phyloP scores from a whole-genome alignment of 2,113 vertebrate species.

The Psettodes erumei region DNA sequence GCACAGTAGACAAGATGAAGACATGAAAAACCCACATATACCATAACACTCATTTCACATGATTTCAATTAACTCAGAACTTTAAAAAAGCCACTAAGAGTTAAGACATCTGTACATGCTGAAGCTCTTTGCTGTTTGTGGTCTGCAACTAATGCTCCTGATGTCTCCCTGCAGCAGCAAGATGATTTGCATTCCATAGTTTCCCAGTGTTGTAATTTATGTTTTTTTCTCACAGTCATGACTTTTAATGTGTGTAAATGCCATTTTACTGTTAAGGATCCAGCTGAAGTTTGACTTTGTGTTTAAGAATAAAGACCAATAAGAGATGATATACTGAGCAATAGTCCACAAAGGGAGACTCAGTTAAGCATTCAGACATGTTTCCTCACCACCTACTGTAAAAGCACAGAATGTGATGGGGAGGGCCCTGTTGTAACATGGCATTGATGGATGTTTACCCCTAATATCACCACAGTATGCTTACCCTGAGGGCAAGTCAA shows the following conservation, averaged over 20 bases:
- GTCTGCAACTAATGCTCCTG: conserved; percentile 21
- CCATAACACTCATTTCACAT: background rate
- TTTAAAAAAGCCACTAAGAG: conserved; percentile 16
- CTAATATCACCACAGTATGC: conserved; percentile 31
- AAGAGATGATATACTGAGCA: conserved; percentile 1
- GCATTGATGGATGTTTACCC: conserved; percentile 37
- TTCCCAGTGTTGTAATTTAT: background rate
- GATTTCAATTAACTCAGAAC: conserved; percentile 46
- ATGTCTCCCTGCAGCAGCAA: conserved; percentile 6
- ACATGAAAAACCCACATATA: background rate
- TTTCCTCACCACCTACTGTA: conserved; percentile 13
- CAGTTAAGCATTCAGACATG: background rate
- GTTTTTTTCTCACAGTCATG: background rate
- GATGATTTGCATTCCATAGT: conserved; percentile 1
- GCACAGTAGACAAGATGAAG: background rate
- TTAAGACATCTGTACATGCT: background rate
- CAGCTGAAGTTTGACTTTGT: background rate
- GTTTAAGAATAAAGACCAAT: background rate
- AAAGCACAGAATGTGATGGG: conserved; percentile 36
- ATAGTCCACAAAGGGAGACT: conserved; percentile 4
- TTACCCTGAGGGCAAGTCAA: conserved; percentile 50
- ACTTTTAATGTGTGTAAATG: conserved; percentile 17
- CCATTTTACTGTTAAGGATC: background rate
- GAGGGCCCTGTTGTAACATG: conserved; percentile 20
- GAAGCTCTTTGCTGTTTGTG: conserved; percentile 23